Evolutionary conservation across 2,113 vertebrate species (phyloP), one percentile per base, ranked within the genome.

Genomic region (Anhinga anhinga): DNA sequence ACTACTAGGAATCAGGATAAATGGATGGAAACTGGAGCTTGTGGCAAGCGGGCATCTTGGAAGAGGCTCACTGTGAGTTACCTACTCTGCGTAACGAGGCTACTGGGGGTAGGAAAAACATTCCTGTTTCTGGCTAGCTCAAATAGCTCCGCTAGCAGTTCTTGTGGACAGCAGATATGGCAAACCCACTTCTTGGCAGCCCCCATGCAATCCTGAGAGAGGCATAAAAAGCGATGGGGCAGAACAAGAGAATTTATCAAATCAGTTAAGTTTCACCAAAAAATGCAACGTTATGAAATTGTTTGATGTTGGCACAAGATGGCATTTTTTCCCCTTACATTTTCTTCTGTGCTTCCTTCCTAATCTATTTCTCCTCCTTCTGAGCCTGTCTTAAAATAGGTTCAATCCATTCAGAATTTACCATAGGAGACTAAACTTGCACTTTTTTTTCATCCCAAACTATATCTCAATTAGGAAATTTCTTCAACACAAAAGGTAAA

Each of bases 201-300:
- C 27, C 77, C 38, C 0, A 1, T 2, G 2, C 16, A 70, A 9
- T 26, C n/a, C 80, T 81, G 45, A 77, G 14, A n/a, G 8, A 56
- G 38, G 59, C 32, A 82, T 6, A 25, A 61, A 66, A 80, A 56
- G 56, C 13, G 44, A 80, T 34, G 36, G 19, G 40, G 58, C 32
- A 70, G 49, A 90, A 88, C 0, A 0, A 79, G 42, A 44, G 21
- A 47, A 56, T 20, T 55, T 87, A 71, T 32, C 3, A 4, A 82
- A 71, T 45, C 82, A 65, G 12, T 61, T 34, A 78, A 65, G 12
- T 62, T 36, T 34, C 56, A 55, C 42, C 26, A 45, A 86, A 69
- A 59, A 29, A 10, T 4, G 21, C 11, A 38, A 10, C 2, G 5
- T 38, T 59, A 61, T 14, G 26, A 32, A 85, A 34, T 11, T 61